Evolutionary conservation across 2,113 vertebrate genomes (phyloP).

Genomic region (Onychostoma macrolepis): DNA sequence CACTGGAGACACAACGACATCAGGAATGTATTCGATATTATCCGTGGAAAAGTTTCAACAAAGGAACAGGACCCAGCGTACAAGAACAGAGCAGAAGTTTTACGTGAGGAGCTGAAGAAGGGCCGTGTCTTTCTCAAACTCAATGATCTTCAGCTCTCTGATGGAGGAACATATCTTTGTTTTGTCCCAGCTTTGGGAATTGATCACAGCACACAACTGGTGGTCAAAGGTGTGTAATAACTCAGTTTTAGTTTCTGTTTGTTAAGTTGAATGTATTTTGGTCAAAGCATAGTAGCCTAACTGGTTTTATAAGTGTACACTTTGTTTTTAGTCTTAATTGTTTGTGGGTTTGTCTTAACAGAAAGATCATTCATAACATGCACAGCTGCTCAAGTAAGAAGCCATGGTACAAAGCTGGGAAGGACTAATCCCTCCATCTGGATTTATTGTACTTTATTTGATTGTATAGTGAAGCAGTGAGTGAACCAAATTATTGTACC

Average conservation of each 20-base stretch:
- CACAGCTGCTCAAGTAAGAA: not conserved
- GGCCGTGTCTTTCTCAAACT: conserved; percentile 9
- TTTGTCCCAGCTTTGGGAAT: not conserved
- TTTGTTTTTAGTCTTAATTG: too few relatives aligned
- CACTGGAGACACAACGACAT: conserved; percentile 23
- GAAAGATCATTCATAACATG: not conserved
- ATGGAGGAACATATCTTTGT: conserved; percentile 20
- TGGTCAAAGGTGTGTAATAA: conserved; percentile 19
- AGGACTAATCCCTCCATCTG: not conserved
- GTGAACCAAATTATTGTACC: not conserved
- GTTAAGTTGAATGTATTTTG: not conserved
- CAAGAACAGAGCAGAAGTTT: not conserved
- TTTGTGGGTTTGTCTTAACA: not conserved
- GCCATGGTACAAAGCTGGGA: not conserved
- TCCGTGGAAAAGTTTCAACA: not conserved
- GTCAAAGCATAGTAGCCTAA: not conserved
- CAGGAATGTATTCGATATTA: not conserved
- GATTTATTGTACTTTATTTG: not conserved
- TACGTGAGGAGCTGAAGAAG: not conserved
- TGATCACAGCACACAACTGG: not conserved
- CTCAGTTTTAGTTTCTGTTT: not conserved
- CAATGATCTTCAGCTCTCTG: not conserved
- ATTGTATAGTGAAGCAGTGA: not conserved
- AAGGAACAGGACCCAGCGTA: not conserved
- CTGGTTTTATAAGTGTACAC: too few relatives aligned